Base-by-base conservation (phyloP, 2,797 vertebrate species). In the Takifugu ocellatus region DNA sequence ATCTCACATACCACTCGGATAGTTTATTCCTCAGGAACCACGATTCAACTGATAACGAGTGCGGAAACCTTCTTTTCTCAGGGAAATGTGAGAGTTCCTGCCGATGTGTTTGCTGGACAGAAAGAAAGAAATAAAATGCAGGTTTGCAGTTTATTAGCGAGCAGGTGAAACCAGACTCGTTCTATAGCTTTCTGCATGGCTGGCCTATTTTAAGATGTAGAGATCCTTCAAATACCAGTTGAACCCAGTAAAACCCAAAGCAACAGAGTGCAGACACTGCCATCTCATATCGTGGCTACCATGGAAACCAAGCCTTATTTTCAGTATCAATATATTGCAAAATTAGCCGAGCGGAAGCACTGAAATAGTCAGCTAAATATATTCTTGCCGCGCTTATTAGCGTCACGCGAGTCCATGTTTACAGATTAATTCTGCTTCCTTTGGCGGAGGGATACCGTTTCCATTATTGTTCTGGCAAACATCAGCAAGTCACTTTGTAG, bases 11-110 rank as follows among this genome's bases (percentile, higher is more conserved):
- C 54, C 1, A 43, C 70, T 72, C 59, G 36, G 76, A 67, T 75
- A 74, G 68, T 74, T 82, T 77, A 74, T 84, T 85, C 81, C 68
- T 59, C 60, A n/a, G 70, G 74, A 86, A 87, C 75, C 63, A 71
- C 66, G 76, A 83, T 82, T 82, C 61, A 36, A 60, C 77, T 60
- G 70, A 85, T 86, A 84, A 82, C 78, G 74, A 85, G 70, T 68
- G 51, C 53, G 59, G 49, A 77, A 76, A 77, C 70, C 65, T 75
- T 85, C 80, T 84, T 75, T 86, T 89, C 70, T 53, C 27, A 1
- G 62, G 70, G 79, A 64, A 81, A 81, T 27, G 52, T 65, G 82
- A 81, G 71, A 59, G 80, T 72, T 76, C 84, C 24, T 59, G 21
- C 21, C 21, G 21, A 21, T 21, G 21, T 21, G 21, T 21, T 21